A percentile compares a stretch with the other conserved stretches of the same genome.
Conservation (phyloP, 2,888 invertebrate species). For the Parthenolecanium corni region DNA sequence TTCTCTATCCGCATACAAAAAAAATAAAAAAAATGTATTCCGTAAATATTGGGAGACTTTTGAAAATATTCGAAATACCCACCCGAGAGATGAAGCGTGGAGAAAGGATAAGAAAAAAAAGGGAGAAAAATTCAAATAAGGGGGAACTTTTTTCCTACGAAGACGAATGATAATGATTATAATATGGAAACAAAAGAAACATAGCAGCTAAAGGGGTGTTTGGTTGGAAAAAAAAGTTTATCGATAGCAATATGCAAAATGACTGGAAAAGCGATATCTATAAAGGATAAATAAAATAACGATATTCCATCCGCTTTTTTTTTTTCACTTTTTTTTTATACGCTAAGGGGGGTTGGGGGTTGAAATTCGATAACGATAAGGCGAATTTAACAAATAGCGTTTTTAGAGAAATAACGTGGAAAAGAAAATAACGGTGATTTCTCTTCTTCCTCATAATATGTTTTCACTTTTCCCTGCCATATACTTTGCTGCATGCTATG, state of each 20-base stretch:
- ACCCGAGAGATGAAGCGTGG: no score
- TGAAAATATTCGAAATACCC: no score
- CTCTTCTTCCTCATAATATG: constrained; percentile 9
- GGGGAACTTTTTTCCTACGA: not conserved
- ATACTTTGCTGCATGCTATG: not conserved
- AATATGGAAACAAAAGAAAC: constrained; percentile 8
- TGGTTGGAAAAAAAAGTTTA: constrained; percentile 10
- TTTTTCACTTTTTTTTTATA: not conserved
- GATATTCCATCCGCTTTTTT: constrained; percentile 20
- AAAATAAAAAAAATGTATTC: no score
- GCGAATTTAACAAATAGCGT: constrained; percentile 25
- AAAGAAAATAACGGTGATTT: constrained; percentile 22
- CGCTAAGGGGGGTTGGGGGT: not conserved
- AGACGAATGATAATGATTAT: constrained; percentile 8
- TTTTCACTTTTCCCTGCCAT: constrained; percentile 1
- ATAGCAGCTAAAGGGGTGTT: not conserved
- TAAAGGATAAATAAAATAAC: constrained; percentile 26
- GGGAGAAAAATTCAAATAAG: no score
- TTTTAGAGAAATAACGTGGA: constrained; percentile 18
- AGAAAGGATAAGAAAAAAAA: no score
- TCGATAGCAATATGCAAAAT: constrained; percentile 27
- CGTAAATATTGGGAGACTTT: no score
- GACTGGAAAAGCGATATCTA: constrained; percentile 26
- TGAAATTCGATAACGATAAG: constrained; percentile 22
- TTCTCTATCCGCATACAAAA: no score